These are phyloP conservation scores for Palythoa grandis DNA, from an alignment of 92 coral and sea anemone species.

Conservation along the genomic window DNA sequence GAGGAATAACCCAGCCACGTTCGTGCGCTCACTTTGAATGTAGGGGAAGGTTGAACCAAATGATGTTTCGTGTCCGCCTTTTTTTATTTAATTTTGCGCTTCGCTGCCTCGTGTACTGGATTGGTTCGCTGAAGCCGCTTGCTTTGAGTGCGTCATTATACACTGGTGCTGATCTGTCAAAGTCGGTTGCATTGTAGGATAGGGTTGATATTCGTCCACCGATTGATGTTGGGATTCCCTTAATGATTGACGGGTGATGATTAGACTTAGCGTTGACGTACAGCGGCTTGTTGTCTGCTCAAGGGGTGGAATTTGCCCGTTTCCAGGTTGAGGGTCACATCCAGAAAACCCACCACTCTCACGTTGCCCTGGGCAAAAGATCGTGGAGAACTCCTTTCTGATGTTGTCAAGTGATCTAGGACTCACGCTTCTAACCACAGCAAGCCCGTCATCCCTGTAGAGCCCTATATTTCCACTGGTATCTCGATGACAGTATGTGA, in stretches of 20 bases:
- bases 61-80: too few relatives aligned
- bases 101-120: not conserved
- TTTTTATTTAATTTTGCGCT: not conserved
- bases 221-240: too few relatives aligned
- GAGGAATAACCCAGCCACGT: not conserved
- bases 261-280: constrained; percentile 26
- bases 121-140: not conserved
- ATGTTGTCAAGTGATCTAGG: constrained; percentile 20
- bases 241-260: constrained; percentile 14
- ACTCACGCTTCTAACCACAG: not conserved
- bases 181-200: not conserved
- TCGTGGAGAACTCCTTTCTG: not conserved
- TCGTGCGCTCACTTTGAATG: not conserved
- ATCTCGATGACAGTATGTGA: not conserved
- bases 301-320: not conserved
- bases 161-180: not conserved
- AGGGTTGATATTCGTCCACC: not conserved
- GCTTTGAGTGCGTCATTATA: constrained; percentile 1
- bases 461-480: not conserved
- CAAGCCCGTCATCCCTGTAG: not conserved
- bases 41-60: not conserved
- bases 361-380: not conserved
- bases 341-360: constrained; percentile 5
- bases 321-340: constrained; percentile 6
- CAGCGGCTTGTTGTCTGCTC: not conserved